Evolutionary conservation across 2,797 vertebrate species (phyloP).

Genomic region (Premnoplex brunnescens): DNA sequence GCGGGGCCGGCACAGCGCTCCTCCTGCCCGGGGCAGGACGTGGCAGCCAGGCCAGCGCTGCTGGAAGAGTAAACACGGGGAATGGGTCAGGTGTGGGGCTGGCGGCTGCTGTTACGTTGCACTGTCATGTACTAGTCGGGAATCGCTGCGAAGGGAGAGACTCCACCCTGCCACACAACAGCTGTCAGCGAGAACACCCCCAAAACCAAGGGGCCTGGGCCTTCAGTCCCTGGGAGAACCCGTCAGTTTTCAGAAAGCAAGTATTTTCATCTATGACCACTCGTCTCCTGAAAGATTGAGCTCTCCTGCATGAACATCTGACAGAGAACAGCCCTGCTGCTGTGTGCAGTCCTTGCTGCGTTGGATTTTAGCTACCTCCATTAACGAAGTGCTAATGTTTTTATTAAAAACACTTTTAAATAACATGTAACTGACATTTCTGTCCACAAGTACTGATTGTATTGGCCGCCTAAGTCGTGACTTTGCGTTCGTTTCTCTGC

Average conservation of each 20-base stretch:
- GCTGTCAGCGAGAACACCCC: not conserved
- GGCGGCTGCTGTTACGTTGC: not conserved
- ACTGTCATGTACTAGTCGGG: accelerated
- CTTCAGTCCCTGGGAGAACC: not conserved
- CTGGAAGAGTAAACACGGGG: not conserved
- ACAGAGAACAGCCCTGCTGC: not conserved
- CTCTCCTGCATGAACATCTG: accelerated
- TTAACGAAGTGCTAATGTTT: not conserved
- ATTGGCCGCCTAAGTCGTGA: not conserved
- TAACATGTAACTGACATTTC: not conserved
- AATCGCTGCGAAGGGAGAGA: not conserved
- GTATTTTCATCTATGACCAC: accelerated
- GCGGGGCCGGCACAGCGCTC: not conserved
- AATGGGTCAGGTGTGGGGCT: not conserved
- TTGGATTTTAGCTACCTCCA: not conserved
- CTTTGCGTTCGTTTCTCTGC: not conserved
- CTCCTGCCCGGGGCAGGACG: not conserved
- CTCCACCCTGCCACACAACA: not conserved
- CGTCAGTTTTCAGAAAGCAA: not conserved
- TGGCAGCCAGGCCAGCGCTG: not conserved
- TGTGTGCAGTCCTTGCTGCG: accelerated
- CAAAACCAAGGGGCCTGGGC: not conserved
- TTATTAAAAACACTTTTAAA: not conserved
- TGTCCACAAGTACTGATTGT: not conserved
- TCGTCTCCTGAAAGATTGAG: not conserved